These are phyloP conservation scores for Drosophila saltans DNA, from an alignment of 1,140 invertebrate species.

Conservation along the genomic window DNA sequence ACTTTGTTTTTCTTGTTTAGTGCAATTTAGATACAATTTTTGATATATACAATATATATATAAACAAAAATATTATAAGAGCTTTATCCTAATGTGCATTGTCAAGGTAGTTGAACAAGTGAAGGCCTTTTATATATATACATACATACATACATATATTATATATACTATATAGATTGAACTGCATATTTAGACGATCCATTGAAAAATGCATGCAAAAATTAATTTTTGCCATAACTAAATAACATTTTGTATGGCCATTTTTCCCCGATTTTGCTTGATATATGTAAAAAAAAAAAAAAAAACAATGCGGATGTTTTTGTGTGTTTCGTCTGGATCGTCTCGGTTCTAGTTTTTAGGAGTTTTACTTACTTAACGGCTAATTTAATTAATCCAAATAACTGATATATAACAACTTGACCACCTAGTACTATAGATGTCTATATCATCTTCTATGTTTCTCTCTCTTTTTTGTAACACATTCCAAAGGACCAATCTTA, in stretches of 20 bases:
- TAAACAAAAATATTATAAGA: slow-evolving; percentile 1
- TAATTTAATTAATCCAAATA: slow-evolving; percentile 9
- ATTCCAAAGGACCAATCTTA: slow-evolving; percentile 77
- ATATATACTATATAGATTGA: slow-evolving; percentile 1
- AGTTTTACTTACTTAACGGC: slow-evolving; percentile 10
- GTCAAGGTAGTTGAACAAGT: slow-evolving; percentile 3
- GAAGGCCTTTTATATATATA: slow-evolving; percentile 9
- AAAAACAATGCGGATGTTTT: slow-evolving; percentile 29
- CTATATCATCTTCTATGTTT: slow-evolving; percentile 25
- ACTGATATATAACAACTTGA: slow-evolving; percentile 22
- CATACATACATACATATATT: not conserved
- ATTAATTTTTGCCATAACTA: slow-evolving; percentile 14
- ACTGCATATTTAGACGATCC: slow-evolving; percentile 1
- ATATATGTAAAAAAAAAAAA: not conserved
- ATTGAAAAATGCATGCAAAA: slow-evolving; percentile 9
- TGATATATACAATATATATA: slow-evolving; percentile 1
- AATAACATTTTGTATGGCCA: slow-evolving; percentile 24
- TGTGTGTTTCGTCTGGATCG: slow-evolving; percentile 18
- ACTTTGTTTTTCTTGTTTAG: slow-evolving; percentile 62
- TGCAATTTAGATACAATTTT: slow-evolving; percentile 49
- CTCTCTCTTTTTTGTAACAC: slow-evolving; percentile 51
- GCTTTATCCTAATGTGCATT: slow-evolving; percentile 17
- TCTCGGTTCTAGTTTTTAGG: slow-evolving; percentile 18
- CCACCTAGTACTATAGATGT: slow-evolving; percentile 44
- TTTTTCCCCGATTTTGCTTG: slow-evolving; percentile 1